Evolutionary conservation across 2,888 invertebrate species (phyloP), one percentile per base, ranked within the genome.

Genomic region (Lasioglossum calceatum): DNA sequence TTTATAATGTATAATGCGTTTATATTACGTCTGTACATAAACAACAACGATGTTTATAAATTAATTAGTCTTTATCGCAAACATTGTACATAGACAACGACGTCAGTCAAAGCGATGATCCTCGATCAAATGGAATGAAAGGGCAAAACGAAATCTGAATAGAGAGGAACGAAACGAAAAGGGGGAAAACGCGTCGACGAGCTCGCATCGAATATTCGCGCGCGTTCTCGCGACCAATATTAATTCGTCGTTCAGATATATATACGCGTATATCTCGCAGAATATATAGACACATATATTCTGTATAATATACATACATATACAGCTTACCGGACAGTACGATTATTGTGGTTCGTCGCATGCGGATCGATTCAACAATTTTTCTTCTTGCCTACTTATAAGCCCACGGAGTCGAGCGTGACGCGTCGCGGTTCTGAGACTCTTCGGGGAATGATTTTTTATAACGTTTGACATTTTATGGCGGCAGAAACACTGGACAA

Each of bases 21-120:
- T 89, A 84, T 86, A 89, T 89, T 89, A 79, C 84, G 82, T 89
- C 87, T 89, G 89, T 89, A 89, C 85, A 88, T 88, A 89, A 82
- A 84, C 79, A 71, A 88, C 88, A 87, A 88, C 88, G 89, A 89
- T 89, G 87, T 89, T 89, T 88, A 85, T 89, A 89, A 87, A 88
- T 89, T 85, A 88, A 85, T 88, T 88, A 89, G 88, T 89, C 86
- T 88, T 86, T 89, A 89, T 86, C 86, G 82, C 84, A 82, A 86
- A 77, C 72, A 85, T 47, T 89, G 87, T 89, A 88, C 80, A 89
- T 87, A 89, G 85, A 82, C 84, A 84, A 88, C 87, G 82, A 88
- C 82, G 88, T 86, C 73, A 74, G 79, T 81, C 50, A 16, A 76
- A 81, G 81, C 73, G 81, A 82, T 80, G 77, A 42, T 54, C 77